Conservation (phyloP, 2,113 vertebrate genomes). For the Scomber scombrus region DNA sequence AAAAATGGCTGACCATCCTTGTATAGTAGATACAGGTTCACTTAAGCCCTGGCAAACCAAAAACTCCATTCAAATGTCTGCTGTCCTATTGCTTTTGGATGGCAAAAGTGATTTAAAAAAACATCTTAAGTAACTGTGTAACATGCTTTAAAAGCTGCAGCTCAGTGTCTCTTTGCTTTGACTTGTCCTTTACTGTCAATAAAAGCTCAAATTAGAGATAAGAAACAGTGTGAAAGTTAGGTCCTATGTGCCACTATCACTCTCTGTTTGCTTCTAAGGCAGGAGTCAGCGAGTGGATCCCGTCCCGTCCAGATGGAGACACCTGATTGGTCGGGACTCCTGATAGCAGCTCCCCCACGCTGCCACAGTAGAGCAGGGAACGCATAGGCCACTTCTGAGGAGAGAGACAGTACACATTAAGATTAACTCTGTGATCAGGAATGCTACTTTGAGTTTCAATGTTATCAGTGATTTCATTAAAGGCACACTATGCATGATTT, state of each 20-base stretch:
- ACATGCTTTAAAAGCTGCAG: background rate
- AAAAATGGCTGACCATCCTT: conserved; percentile 2
- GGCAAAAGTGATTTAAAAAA: too few species aligned
- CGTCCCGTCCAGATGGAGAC: conserved; percentile 41
- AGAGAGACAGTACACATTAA: background rate
- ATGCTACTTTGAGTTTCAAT: too few species aligned
- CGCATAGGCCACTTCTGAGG: conserved; percentile 92
- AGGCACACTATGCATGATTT: too few species aligned
- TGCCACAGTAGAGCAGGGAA: conserved; percentile 88
- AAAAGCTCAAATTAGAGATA: background rate
- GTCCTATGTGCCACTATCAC: conserved; percentile 27
- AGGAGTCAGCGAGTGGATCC: conserved; percentile 31
- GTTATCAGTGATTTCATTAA: too few species aligned
- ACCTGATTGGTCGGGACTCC: conserved; percentile 68
- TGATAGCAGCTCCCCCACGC: conserved; percentile 78
- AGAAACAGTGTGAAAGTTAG: background rate
- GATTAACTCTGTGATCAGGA: too few species aligned
- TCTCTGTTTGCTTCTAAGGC: conserved; percentile 52
- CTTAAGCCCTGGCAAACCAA: background rate
- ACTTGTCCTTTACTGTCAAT: background rate
- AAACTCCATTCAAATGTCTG: background rate
- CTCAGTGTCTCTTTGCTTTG: background rate
- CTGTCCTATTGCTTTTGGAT: too few species aligned
- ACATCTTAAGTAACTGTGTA: background rate
- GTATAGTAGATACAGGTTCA: background rate